Evolutionary conservation across 2,113 vertebrate species (phyloP).

Genomic region (Phalacrocorax aristotelis): DNA sequence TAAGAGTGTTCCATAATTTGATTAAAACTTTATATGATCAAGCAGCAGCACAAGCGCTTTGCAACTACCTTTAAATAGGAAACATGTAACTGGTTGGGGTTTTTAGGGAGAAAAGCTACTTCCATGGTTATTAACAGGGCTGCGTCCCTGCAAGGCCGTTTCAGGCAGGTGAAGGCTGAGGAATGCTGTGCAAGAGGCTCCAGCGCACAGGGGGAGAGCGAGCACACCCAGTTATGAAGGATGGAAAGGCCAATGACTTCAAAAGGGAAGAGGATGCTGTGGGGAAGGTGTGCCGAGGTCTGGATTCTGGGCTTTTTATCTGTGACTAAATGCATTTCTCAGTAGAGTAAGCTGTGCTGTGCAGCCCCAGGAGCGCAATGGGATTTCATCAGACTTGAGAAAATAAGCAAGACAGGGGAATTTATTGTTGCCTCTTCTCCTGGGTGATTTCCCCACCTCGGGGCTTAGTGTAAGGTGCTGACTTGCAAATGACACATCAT

Average conservation of each 20-base stretch:
- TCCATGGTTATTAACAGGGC: neutral
- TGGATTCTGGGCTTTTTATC: constrained; percentile 1
- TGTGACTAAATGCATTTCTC: constrained; percentile 48
- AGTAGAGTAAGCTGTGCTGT: neutral
- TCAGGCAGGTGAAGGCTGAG: constrained; percentile 29
- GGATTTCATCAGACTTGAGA: constrained; percentile 56
- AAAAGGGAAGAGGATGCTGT: constrained; percentile 48
- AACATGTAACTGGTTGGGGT: neutral
- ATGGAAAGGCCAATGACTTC: neutral
- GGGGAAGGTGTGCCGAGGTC: constrained; percentile 39
- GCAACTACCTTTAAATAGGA: constrained; percentile 16
- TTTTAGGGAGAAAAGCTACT: constrained; percentile 14
- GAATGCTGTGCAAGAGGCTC: constrained; percentile 31
- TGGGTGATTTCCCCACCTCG: constrained; percentile 59
- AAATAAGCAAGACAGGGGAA: constrained; percentile 38
- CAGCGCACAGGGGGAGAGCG: neutral
- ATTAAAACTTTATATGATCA: neutral
- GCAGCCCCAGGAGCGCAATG: neutral
- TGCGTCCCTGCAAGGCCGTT: neutral
- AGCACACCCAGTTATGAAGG: constrained; percentile 10
- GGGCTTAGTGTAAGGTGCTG: constrained; percentile 57
- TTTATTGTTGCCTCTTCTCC: constrained; percentile 34
- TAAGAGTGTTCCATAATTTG: neutral
- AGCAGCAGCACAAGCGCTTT: neutral
- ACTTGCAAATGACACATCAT: constrained; percentile 66